These are phyloP conservation scores for Drosophila ohnishii DNA, from an alignment of 1,140 invertebrate species.

Conservation along the genomic window DNA sequence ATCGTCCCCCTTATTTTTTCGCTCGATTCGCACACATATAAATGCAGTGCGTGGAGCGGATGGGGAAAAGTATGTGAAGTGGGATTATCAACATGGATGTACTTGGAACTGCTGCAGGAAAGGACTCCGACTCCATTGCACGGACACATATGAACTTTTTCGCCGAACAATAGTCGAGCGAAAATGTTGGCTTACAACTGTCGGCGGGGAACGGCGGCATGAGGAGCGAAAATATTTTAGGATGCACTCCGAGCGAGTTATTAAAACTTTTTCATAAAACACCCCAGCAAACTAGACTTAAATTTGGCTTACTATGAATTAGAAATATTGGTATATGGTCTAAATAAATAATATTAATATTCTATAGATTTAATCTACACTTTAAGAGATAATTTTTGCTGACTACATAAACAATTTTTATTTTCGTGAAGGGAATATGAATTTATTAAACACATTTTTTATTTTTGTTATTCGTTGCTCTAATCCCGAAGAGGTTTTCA, in stretches of 20 bases:
- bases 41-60: slow-evolving; percentile 37
- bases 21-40: slow-evolving; percentile 11
- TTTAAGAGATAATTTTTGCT: too few species aligned
- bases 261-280: slow-evolving; percentile 10
- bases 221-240: slow-evolving; percentile 24
- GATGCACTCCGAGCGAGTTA: slow-evolving; percentile 1
- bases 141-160: slow-evolving; percentile 26
- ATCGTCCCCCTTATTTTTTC: slow-evolving; percentile 8
- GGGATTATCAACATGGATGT: slow-evolving; percentile 47
- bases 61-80: slow-evolving; percentile 27
- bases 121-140: slow-evolving; percentile 29
- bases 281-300: not conserved
- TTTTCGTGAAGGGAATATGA: not conserved
- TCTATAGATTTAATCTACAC: not conserved
- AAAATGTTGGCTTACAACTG: slow-evolving; percentile 27
- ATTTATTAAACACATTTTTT: too few species aligned
- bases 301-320: too few species aligned
- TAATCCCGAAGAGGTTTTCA: not conserved
- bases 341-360: not conserved
- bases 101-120: slow-evolving; percentile 7
- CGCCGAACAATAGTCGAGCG: slow-evolving; percentile 24
- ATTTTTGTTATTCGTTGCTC: too few species aligned
- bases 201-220: not conserved
- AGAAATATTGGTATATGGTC: not conserved
- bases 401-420: too few species aligned